Evolutionary conservation across 2,113 vertebrate genomes (phyloP), one percentile per base, ranked within the genome.

Genomic region (Cercocebus atys): DNA sequence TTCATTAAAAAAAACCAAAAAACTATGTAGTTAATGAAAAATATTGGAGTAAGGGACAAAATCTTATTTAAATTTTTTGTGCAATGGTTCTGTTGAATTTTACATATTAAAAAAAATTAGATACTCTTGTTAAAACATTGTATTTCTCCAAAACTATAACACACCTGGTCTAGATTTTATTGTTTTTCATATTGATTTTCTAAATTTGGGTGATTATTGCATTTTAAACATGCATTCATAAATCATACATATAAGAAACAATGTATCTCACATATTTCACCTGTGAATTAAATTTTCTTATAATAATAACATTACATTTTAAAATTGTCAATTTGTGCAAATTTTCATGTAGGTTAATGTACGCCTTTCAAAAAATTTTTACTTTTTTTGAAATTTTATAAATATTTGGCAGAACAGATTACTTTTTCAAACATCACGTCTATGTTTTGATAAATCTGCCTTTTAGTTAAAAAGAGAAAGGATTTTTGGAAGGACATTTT

Each of bases 381-480:
- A 76, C 14, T 38, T 35, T 83, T 88, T 12, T 22, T 22, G 3
- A 94, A 96, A 75, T 75, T 68, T 32, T 80, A 22, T 35, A 83
- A 27, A 16, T 81, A 25, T n/a, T 32, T 73, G 45, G 5, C 13
- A 86, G 43, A 78, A 30, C 18, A 80, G 50, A 59, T 61, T 38
- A 35, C 45, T 55, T 94, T 94, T 78, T 84, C 87, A 83, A 96
- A 85, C 30, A 68, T 61, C 22, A 55, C 8, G n/a, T 40, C 8
- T 32, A 47, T 35, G 6, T 80, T 91, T 75, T 89, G 27, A 61
- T 2, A 95, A 94, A 47, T 55, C 47, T 82, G 40, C 0, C 14
- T 95, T 94, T 95, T 64, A 68, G 9, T 73, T 93, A 61, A 76
- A 90, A 80, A 79, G 14, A 27, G n/a, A n/a, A 94, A 59, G 35